Evolutionary conservation across 2,113 vertebrate genomes (phyloP).

Genomic region (Puffinus mauretanicus): DNA sequence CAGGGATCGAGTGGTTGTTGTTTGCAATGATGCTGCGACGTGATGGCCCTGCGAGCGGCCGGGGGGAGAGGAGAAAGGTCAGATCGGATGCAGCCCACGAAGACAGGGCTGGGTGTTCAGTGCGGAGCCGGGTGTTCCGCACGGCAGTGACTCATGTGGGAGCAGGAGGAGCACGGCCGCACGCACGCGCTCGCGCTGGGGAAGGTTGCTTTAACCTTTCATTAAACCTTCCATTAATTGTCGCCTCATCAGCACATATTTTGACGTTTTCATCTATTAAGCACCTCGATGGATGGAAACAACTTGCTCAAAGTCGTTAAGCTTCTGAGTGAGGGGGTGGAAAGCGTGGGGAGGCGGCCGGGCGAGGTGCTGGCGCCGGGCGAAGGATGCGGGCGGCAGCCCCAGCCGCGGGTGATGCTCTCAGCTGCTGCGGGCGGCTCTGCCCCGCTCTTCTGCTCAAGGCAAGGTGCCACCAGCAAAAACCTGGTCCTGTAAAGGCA

Average conservation of each 20-base stretch:
- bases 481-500: not conserved
- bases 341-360: not conserved
- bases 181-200: rapidly evolving
- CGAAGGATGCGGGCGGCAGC: not conserved
- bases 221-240: not conserved
- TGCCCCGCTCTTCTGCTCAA: not conserved
- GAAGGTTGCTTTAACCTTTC: not conserved
- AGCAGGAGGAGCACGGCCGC: not conserved
- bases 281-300: not conserved
- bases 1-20: not conserved
- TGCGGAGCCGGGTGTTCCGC: rapidly evolving
- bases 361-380: not conserved
- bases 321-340: not conserved
- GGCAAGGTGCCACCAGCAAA: not conserved
- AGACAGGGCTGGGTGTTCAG: not conserved
- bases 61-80: not conserved
- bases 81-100: rapidly evolving
- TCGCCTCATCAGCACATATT: not conserved
- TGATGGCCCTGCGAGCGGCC: not conserved
- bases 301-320: not conserved
- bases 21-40: rapidly evolving
- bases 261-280: not conserved
- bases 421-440: rapidly evolving
- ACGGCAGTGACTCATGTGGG: rapidly evolving
- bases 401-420: rapidly evolving